phyloP scores from a whole-genome alignment of 2,113 vertebrate genomes.

The Phodopus roborovskii region DNA sequence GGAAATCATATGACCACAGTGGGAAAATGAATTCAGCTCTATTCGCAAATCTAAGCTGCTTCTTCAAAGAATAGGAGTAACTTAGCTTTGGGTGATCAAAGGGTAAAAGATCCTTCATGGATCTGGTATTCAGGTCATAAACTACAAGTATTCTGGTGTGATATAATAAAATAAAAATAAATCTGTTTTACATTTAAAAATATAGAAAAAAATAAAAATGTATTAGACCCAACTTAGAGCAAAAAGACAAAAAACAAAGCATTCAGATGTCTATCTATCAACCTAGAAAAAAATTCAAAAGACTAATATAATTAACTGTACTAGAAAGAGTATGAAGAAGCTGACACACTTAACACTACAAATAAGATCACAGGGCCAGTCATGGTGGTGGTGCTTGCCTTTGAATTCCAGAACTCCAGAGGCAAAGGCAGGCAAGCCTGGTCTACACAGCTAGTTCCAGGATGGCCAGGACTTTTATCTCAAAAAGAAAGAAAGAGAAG shows the following conservation, averaged over 20 bases:
- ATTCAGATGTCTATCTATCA: not conserved
- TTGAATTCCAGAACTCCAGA: not conserved
- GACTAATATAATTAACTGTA: not conserved
- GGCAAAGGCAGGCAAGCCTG: not conserved
- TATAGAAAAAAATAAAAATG: slow-evolving; percentile 28
- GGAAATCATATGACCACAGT: not conserved
- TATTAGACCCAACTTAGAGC: not conserved
- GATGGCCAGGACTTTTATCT: not conserved
- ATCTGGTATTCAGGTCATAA: slow-evolving; percentile 13
- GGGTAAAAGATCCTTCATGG: not conserved
- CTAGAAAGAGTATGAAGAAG: not conserved
- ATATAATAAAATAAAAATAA: slow-evolving; percentile 24
- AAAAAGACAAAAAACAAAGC: slow-evolving; percentile 48
- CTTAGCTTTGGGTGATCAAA: not conserved
- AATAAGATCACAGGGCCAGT: not conserved
- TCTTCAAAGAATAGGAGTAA: not conserved
- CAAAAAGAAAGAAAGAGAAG: not conserved
- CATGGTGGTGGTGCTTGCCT: not conserved
- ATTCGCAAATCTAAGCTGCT: not conserved
- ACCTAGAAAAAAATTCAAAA: not conserved
- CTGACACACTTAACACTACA: not conserved
- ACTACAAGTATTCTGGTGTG: not conserved
- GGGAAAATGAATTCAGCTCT: not conserved
- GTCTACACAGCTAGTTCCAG: not conserved
- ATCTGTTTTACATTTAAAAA: slow-evolving; percentile 26